Evolutionary conservation across 2,888 invertebrate genomes (phyloP).

Genomic region (Aphidoletes aphidimyza): DNA sequence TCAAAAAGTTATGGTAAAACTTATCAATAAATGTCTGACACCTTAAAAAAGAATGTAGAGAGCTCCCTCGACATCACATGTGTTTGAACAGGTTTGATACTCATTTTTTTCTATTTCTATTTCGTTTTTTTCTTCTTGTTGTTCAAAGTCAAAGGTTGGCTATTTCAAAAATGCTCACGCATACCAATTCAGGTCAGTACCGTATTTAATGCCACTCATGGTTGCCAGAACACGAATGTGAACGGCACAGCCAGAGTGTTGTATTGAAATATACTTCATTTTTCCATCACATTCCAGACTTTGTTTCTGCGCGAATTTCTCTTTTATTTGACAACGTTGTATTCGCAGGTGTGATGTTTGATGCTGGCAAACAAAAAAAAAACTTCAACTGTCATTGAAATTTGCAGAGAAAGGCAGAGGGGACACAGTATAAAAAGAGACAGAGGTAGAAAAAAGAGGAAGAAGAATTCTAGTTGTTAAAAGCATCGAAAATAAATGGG

Average conservation of each 20-base stretch:
- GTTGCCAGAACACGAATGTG: background rate
- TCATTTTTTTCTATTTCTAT: background rate
- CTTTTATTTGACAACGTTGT: conserved; percentile 37
- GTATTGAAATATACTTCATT: conserved; percentile 15
- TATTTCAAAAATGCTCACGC: conserved; percentile 36
- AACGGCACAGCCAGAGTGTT: background rate
- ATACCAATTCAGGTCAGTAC: conserved; percentile 11
- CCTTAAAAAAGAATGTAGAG: too few relatives aligned
- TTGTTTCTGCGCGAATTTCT: conserved; percentile 29
- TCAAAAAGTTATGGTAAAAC: too few relatives aligned
- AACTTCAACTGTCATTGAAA: background rate
- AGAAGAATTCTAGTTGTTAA: conserved; percentile 17
- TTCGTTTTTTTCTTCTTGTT: background rate
- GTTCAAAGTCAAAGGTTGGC: conserved; percentile 36
- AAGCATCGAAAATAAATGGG: conserved; percentile 44
- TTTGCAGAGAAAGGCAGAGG: background rate
- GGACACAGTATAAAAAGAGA: background rate
- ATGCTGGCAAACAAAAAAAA: conserved; percentile 1
- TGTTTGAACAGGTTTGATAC: too few relatives aligned
- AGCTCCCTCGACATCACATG: too few relatives aligned
- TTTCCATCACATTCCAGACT: conserved; percentile 24
- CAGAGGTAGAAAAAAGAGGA: background rate
- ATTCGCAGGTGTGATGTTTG: conserved; percentile 51
- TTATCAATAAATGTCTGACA: too few relatives aligned
- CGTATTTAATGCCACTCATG: background rate